These are phyloP conservation scores for Anoplopoma fimbria DNA, from an alignment of 2,113 vertebrate species.

Conservation along the genomic window DNA sequence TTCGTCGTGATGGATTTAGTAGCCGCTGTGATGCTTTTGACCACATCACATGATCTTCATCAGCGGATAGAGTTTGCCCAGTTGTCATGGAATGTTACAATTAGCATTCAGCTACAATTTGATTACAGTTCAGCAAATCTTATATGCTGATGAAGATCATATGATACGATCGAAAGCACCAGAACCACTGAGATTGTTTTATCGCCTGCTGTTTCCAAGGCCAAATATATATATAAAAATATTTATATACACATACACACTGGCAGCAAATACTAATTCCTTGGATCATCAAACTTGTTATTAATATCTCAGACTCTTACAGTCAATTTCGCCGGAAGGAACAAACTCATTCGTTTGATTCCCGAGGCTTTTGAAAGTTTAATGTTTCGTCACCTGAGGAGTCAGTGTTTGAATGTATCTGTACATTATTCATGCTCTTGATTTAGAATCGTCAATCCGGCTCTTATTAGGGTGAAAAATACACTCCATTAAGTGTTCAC, in stretches of 20 bases:
- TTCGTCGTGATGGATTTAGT: neutral
- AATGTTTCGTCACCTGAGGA: conserved; percentile 28
- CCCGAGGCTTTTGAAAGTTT: conserved; percentile 18
- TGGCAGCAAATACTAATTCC: neutral
- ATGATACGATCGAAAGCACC: neutral
- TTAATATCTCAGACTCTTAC: neutral
- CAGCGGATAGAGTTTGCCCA: too few species aligned
- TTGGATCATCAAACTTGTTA: conserved; percentile 5
- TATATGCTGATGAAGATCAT: neutral
- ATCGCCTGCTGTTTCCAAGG: too few species aligned
- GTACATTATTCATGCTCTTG: conserved; percentile 21
- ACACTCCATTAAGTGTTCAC: conserved; percentile 30
- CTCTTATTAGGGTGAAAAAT: conserved; percentile 9
- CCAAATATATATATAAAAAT: neutral
- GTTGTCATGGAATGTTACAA: too few species aligned
- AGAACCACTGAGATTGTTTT: too few species aligned
- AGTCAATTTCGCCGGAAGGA: neutral
- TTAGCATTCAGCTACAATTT: neutral
- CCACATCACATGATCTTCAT: too few species aligned
- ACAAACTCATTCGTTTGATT: neutral
- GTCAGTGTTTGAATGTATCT: neutral
- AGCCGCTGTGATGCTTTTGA: neutral
- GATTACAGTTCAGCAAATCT: neutral
- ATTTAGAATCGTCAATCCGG: neutral
- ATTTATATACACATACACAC: neutral